phyloP scores from a whole-genome alignment of 2,888 invertebrate genomes.

The Ophion ellenae region DNA sequence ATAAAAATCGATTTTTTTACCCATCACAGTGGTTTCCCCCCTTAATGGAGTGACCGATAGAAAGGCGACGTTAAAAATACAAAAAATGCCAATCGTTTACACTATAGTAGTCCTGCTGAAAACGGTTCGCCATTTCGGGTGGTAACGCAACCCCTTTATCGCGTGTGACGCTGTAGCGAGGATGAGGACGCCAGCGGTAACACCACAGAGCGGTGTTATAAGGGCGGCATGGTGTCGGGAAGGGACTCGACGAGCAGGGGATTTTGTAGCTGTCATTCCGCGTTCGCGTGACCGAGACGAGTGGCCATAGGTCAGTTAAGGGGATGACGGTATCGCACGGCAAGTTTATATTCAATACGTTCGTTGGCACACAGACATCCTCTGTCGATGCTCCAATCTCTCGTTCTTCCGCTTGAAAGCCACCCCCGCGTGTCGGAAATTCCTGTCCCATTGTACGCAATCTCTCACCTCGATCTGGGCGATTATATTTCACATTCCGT shows the following conservation, averaged over 20 bases:
- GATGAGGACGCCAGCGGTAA: neutral
- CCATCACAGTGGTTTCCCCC: too few species aligned
- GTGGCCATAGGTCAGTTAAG: constrained; percentile 74
- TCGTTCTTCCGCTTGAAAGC: constrained; percentile 23
- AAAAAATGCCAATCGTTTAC: too few species aligned
- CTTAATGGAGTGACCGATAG: too few species aligned
- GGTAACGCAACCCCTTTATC: constrained; percentile 67
- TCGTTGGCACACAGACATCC: constrained; percentile 19
- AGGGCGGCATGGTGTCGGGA: constrained; percentile 48
- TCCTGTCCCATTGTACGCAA: constrained; percentile 34
- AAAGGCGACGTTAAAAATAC: too few species aligned
- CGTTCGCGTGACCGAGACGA: constrained; percentile 68
- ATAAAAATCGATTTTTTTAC: neutral
- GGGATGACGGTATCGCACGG: constrained; percentile 45
- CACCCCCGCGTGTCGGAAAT: constrained; percentile 27
- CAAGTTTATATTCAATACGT: constrained; percentile 35
- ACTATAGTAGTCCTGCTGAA: neutral
- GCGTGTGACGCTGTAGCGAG: constrained; percentile 39
- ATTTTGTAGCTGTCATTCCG: constrained; percentile 54
- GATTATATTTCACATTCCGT: constrained; percentile 8
- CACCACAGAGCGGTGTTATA: constrained; percentile 24
- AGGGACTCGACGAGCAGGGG: constrained; percentile 33
- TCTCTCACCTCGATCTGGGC: constrained; percentile 31
- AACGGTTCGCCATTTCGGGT: constrained; percentile 39
- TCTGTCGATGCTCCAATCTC: constrained; percentile 36